Evolutionary conservation across 35 echinoderm and acorn worm species (phyloP).

Genomic region (Lytechinus variegatus): DNA sequence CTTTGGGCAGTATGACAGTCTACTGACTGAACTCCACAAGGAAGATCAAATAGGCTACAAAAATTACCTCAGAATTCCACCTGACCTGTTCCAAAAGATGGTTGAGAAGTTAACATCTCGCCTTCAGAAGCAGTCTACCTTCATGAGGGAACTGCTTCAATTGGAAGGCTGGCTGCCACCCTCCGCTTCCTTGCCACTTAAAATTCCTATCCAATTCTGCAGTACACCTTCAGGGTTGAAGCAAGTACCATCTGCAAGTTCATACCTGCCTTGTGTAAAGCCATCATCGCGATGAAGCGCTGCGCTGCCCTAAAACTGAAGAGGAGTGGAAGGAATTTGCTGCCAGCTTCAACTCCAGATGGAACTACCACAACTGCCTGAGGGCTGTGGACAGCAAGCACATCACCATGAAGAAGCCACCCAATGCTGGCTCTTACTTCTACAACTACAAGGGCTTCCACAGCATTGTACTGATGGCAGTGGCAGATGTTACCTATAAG

Average conservation of each 20-base stretch:
- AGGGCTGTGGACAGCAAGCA: conserved; percentile 59
- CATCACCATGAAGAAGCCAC: conserved; percentile 36
- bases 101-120: conserved; percentile 51
- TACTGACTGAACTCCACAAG: not conserved
- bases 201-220: conserved; percentile 48
- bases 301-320: conserved; percentile 7
- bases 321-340: conserved; percentile 56
- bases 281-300: conserved; percentile 40
- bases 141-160: conserved; percentile 31
- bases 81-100: conserved; percentile 62
- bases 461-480: conserved; percentile 49
- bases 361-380: conserved; percentile 53
- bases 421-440: conserved; percentile 41
- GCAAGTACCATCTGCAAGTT: conserved; percentile 60
- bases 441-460: conserved; percentile 28
- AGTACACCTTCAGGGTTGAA: conserved; percentile 56
- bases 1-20: no score
- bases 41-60: conserved; percentile 54
- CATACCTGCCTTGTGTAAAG: conserved; percentile 48
- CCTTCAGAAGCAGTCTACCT: conserved; percentile 4
- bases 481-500: conserved; percentile 15
- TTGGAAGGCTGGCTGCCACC: conserved; percentile 49
- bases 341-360: conserved; percentile 45
- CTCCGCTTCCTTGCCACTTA: conserved; percentile 17
- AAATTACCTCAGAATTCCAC: conserved; percentile 70